A percentile compares a stretch with the other conserved stretches of the same genome.
phyloP scores from a whole-genome alignment of 53 echinoderm and acorn worm species.

The Astropecten irregularis region DNA sequence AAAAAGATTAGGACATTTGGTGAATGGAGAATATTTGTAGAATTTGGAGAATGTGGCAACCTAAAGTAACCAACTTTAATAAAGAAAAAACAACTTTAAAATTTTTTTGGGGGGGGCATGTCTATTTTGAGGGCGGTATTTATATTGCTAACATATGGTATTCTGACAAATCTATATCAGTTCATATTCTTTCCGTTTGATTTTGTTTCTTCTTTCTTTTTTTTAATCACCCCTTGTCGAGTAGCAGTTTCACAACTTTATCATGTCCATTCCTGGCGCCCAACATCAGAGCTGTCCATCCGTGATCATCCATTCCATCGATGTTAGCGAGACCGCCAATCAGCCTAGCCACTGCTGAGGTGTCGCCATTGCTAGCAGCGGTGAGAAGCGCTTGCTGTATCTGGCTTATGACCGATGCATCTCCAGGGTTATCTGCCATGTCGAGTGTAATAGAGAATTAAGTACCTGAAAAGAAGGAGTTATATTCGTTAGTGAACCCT shows the following conservation, averaged over 20 bases:
- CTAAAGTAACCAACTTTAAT: too few relatives aligned
- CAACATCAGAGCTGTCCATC: conserved; percentile 94
- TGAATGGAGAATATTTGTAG: too few relatives aligned
- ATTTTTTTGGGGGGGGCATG: too few relatives aligned
- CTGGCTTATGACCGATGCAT: conserved; percentile 32
- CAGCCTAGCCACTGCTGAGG: conserved; percentile 41
- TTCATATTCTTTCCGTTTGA: too few relatives aligned
- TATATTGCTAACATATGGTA: too few relatives aligned
- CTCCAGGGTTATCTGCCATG: conserved; percentile 26
- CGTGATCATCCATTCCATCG: conserved; percentile 73
- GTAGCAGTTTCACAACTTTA: conserved; percentile 68
- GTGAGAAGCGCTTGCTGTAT: conserved; percentile 49
- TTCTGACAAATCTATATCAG: too few relatives aligned
- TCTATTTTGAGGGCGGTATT: too few relatives aligned
- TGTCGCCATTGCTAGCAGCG: conserved; percentile 64
- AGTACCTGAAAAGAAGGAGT: too few relatives aligned
- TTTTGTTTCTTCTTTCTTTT: not conserved
- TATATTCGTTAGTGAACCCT: too few relatives aligned
- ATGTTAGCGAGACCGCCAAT: conserved; percentile 43
- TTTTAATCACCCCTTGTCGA: conserved; percentile 76
- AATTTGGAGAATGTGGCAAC: too few relatives aligned
- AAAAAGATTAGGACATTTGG: too few relatives aligned
- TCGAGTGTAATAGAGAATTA: not conserved
- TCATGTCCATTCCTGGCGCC: conserved; percentile 84
- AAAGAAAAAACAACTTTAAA: too few relatives aligned